Evolutionary conservation across 2,113 vertebrate genomes (phyloP).

Genomic region (Callopanchax toddi): DNA sequence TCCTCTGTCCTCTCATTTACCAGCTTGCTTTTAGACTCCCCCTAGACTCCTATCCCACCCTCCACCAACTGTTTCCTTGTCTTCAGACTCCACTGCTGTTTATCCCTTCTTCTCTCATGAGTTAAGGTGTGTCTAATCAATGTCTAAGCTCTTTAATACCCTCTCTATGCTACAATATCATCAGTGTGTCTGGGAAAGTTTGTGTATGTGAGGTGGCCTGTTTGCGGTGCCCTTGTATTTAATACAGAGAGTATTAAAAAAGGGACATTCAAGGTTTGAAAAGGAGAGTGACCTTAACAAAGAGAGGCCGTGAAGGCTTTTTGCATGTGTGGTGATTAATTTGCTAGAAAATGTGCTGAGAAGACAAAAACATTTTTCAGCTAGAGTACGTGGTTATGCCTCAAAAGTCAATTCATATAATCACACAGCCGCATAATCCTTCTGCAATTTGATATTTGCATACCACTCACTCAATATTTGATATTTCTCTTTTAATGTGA

Average conservation of each 20-base stretch:
- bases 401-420: conserved; percentile 9
- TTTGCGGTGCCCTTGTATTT: conserved; percentile 46
- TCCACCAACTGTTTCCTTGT: background rate
- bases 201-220: conserved; percentile 24
- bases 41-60: background rate
- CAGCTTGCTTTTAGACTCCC: conserved; percentile 38
- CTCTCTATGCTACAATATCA: conserved; percentile 30
- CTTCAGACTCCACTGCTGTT: conserved; percentile 19
- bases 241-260: conserved; percentile 46
- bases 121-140: conserved; percentile 67
- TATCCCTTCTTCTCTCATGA: conserved; percentile 39
- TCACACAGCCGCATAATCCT: background rate
- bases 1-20: conserved; percentile 35
- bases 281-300: conserved; percentile 22
- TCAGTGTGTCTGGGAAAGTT: conserved; percentile 18
- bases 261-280: conserved; percentile 33
- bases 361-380: conserved; percentile 19
- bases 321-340: conserved; percentile 27
- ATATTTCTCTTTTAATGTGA: conserved; percentile 1
- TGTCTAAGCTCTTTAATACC: conserved; percentile 66
- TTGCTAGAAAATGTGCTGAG: conserved; percentile 12
- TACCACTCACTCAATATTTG: background rate
- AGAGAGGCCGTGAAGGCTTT: conserved; percentile 11
- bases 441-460: background rate
- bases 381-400: background rate